These are phyloP conservation scores for Oppia nitens DNA, from an alignment of 1,140 invertebrate genomes.

Conservation along the genomic window DNA sequence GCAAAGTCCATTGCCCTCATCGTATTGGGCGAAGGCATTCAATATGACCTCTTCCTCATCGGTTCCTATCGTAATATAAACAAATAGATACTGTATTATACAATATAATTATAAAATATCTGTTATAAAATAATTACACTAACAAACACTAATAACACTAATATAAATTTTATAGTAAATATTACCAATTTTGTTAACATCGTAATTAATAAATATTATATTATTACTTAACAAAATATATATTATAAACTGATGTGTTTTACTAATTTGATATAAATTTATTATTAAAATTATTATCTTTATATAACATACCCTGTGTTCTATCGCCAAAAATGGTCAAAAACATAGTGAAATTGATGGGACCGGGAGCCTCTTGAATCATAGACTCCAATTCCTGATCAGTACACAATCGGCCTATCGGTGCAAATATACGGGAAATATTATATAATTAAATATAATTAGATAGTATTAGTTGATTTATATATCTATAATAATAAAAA, in stretches of 20 bases:
- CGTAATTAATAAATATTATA: too few species aligned
- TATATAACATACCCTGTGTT: constrained; percentile 42
- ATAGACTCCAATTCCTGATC: constrained; percentile 83
- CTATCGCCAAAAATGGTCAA: constrained; percentile 76
- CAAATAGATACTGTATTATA: too few species aligned
- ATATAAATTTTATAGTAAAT: too few species aligned
- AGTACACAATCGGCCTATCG: constrained; percentile 45
- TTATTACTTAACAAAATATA: too few species aligned
- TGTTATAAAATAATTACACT: too few species aligned
- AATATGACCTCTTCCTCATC: constrained; percentile 90
- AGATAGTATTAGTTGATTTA: background rate
- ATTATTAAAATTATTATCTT: constrained; percentile 19
- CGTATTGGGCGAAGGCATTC: constrained; percentile 88
- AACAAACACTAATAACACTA: too few species aligned
- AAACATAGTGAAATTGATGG: constrained; percentile 88
- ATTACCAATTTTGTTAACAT: too few species aligned
- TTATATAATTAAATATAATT: background rate
- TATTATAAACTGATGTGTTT: too few species aligned
- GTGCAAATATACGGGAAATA: background rate
- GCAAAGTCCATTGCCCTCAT: constrained; percentile 42
- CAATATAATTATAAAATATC: too few species aligned
- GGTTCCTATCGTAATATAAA: constrained; percentile 32
- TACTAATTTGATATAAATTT: too few species aligned
- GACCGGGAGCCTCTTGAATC: constrained; percentile 70
- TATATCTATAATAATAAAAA: too few species aligned